Percentiles rank a stretch among this genome's conserved stretches.
These are phyloP conservation scores for Colistium nudipinnis DNA, from an alignment of 2,113 vertebrate species.

Conservation along the genomic window DNA sequence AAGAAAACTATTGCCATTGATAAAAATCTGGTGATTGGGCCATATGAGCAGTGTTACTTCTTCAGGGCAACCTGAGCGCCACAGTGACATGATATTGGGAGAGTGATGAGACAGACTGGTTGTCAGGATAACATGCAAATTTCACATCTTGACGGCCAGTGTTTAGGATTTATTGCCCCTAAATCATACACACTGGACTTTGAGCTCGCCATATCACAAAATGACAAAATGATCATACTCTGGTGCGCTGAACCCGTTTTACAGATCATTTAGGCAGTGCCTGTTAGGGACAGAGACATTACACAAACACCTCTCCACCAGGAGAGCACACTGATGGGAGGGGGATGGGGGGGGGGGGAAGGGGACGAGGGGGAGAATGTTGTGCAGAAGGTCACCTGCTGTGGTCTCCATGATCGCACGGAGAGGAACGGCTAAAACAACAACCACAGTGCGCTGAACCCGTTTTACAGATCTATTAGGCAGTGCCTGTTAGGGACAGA, in stretches of 20 bases:
- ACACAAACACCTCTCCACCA: conserved; percentile 62
- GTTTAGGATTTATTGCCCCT: neutral
- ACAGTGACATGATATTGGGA: too few species aligned
- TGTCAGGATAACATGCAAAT: too few species aligned
- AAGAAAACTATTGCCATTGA: too few species aligned
- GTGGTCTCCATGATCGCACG: conserved; percentile 95
- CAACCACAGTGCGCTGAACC: too few species aligned
- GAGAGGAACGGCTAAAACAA: conserved; percentile 92
- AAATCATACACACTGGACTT: neutral
- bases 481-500: conserved; percentile 30
- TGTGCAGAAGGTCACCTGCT: conserved; percentile 93
- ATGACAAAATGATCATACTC: too few species aligned
- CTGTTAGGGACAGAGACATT: conserved; percentile 32
- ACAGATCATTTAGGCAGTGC: conserved; percentile 17
- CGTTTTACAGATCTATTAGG: conserved; percentile 6
- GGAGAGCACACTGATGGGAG: conserved; percentile 59
- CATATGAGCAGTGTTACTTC: too few species aligned
- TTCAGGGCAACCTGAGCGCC: too few species aligned
- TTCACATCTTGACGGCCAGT: conserved; percentile 19
- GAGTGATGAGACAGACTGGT: too few species aligned
- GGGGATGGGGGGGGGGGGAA: conserved; percentile 36
- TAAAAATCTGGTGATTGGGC: too few species aligned
- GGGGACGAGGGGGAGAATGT: conserved; percentile 35
- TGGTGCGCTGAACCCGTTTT: neutral
- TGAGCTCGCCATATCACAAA: neutral